phyloP scores from a whole-genome alignment of 2,113 vertebrate genomes.

The Clarias gariepinus region DNA sequence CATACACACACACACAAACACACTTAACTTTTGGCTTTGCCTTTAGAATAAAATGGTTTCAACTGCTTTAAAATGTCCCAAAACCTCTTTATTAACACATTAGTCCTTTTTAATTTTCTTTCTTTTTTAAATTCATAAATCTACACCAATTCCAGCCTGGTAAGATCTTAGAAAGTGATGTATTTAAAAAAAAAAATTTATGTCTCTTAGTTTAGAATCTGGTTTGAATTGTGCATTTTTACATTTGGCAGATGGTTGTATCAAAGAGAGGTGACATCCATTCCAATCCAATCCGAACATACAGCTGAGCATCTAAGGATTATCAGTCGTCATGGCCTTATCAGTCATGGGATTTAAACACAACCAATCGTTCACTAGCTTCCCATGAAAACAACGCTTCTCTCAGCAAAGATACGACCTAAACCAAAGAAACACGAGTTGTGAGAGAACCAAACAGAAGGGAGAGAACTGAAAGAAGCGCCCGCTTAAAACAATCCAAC shows the following conservation, averaged over 20 bases:
- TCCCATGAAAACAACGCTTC: neutral
- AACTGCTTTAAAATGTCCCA: neutral
- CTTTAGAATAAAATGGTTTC: neutral
- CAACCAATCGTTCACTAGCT: neutral
- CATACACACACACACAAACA: constrained; percentile 20
- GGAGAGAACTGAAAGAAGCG: neutral
- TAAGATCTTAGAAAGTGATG: neutral
- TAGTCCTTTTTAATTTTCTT: neutral
- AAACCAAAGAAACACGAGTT: neutral
- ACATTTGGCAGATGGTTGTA: neutral
- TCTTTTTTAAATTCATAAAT: neutral
- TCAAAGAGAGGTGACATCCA: neutral
- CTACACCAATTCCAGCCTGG: neutral
- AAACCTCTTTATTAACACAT: neutral
- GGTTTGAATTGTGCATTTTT: neutral
- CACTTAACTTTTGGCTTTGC: neutral
- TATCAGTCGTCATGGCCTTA: neutral
- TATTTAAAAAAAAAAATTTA: too few relatives aligned
- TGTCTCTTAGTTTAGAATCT: neutral
- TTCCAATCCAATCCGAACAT: neutral
- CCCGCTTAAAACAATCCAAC: neutral
- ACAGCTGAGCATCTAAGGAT: neutral
- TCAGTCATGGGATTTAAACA: constrained; percentile 6
- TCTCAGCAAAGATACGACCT: too few relatives aligned
- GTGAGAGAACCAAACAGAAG: neutral